Conservation (phyloP, 2,113 vertebrate genomes). For the Oostethus manadensis region DNA sequence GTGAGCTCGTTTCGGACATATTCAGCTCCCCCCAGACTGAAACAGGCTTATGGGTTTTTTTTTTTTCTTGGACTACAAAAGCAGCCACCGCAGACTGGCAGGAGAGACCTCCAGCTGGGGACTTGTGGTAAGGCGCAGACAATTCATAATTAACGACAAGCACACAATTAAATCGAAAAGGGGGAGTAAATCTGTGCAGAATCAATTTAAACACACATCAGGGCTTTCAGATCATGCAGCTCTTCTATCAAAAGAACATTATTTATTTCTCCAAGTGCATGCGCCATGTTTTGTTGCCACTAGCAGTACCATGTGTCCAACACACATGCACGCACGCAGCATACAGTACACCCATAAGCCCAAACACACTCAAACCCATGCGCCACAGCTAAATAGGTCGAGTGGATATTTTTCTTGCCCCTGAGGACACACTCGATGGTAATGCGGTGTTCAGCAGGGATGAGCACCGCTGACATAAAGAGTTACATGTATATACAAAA, state of each 20-base stretch:
- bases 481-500: background rate
- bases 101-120: conserved; percentile 29
- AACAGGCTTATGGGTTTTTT: conserved; percentile 4
- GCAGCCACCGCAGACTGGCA: conserved; percentile 15
- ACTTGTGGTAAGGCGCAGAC: conserved; percentile 18
- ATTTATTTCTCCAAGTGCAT: conserved; percentile 2
- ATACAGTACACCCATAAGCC: background rate
- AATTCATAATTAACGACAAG: conserved; percentile 50
- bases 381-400: conserved; percentile 41
- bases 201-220: conserved; percentile 15
- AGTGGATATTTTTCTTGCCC: conserved; percentile 20
- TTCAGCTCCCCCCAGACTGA: background rate
- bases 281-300: conserved; percentile 15
- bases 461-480: conserved; percentile 17
- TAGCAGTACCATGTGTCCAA: background rate
- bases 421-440: conserved; percentile 40
- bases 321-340: background rate
- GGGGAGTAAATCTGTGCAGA: background rate
- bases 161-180: conserved; percentile 14
- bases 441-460: conserved; percentile 41
- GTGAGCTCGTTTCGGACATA: background rate
- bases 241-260: conserved; percentile 8
- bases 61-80: conserved; percentile 27
- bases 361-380: background rate
- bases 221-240: background rate